Conservation (phyloP, 1,140 invertebrate species). For the Gryllus bimaculatus region DNA sequence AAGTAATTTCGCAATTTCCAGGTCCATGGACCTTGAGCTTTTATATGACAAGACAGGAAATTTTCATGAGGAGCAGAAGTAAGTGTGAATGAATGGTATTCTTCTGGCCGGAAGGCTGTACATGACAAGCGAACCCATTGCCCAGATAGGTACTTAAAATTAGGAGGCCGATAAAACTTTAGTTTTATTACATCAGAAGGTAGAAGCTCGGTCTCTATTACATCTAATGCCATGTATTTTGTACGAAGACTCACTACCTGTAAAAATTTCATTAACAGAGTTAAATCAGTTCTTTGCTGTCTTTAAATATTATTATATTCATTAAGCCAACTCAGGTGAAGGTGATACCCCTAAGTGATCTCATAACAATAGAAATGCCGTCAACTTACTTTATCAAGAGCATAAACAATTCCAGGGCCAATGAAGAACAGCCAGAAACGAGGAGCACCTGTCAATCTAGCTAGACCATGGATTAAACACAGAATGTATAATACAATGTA, state of each 20-base stretch:
- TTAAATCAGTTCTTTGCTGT: no score
- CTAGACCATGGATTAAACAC: conserved; percentile 88
- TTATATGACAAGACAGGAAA: conserved; percentile 94
- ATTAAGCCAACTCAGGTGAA: neutral
- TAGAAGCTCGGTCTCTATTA: conserved; percentile 88
- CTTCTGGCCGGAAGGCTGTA: conserved; percentile 80
- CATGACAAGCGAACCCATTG: conserved; percentile 86
- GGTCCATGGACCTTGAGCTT: conserved; percentile 97
- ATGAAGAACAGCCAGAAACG: conserved; percentile 95
- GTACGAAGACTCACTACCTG: conserved; percentile 81
- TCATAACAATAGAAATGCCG: neutral
- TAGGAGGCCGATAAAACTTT: conserved; percentile 87
- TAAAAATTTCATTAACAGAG: conserved; percentile 19
- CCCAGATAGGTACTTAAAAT: conserved; percentile 90
- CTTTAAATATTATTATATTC: no score
- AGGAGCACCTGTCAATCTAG: conserved; percentile 81
- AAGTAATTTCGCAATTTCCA: conserved; percentile 97
- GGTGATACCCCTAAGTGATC: neutral
- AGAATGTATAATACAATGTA: conserved; percentile 86
- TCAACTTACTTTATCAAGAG: conserved; percentile 70
- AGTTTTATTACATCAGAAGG: conserved; percentile 93
- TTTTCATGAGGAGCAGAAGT: conserved; percentile 98
- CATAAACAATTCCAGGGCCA: conserved; percentile 82
- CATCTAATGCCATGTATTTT: conserved; percentile 87
- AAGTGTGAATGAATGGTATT: conserved; percentile 96